phyloP scores from a whole-genome alignment of 2,888 invertebrate genomes.

The Papilio gigon region DNA sequence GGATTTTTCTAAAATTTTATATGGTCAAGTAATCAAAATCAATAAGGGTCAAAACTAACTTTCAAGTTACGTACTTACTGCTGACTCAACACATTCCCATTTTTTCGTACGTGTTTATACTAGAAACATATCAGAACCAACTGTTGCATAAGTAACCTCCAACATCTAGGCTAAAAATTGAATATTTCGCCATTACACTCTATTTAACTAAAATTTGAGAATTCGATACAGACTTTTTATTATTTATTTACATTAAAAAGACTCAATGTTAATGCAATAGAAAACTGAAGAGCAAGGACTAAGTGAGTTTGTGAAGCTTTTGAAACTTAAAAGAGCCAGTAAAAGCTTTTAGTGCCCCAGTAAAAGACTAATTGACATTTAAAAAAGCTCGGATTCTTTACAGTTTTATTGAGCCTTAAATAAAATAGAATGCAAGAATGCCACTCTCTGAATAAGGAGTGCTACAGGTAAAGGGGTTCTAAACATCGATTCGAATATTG shows the following conservation, averaged over 20 bases:
- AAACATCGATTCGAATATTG: background rate
- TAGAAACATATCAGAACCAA: no score
- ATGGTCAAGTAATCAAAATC: background rate
- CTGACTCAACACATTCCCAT: background rate
- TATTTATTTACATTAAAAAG: background rate
- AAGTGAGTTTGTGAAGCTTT: constrained; percentile 34
- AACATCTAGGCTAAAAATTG: no score
- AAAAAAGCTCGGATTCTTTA: constrained; percentile 23
- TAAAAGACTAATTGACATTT: constrained; percentile 34
- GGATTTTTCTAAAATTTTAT: no score
- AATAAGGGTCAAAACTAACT: background rate
- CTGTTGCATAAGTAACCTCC: no score
- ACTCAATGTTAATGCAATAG: constrained; percentile 11
- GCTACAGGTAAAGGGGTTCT: background rate
- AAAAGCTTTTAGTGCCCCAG: constrained; percentile 31
- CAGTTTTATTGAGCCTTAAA: background rate
- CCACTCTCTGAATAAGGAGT: background rate
- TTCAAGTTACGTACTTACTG: no score
- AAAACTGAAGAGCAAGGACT: constrained; percentile 22
- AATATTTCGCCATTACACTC: no score
- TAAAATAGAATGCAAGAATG: constrained; percentile 4
- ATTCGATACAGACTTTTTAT: background rate
- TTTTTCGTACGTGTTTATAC: background rate
- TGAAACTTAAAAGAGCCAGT: constrained; percentile 26
- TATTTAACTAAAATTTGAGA: background rate